phyloP scores from a whole-genome alignment of 2,888 invertebrate genomes.

The Mesoligia furuncula region DNA sequence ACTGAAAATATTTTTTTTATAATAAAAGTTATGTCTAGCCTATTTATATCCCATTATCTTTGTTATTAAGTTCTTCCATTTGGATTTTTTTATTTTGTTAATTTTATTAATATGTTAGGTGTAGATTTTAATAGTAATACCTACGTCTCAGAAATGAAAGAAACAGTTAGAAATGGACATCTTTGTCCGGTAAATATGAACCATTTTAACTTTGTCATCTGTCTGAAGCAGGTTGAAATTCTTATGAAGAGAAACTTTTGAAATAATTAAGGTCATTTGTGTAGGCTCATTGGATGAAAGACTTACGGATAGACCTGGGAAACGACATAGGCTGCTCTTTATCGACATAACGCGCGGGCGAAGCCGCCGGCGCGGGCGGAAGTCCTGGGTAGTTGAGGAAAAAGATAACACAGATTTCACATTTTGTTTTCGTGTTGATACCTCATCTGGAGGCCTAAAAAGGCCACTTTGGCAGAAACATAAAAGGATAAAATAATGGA shows the following conservation, averaged over 20 bases:
- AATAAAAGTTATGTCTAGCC: not conserved
- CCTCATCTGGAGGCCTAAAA: no score
- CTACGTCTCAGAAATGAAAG: not conserved
- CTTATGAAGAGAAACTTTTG: not conserved
- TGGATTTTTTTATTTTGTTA: not conserved
- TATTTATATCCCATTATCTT: constrained; percentile 25
- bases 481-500: no score
- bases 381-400: not conserved
- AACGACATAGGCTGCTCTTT: not conserved
- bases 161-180: not conserved
- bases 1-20: constrained; percentile 5
- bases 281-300: not conserved
- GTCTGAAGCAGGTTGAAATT: not conserved
- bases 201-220: not conserved
- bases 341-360: not conserved
- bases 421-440: not conserved
- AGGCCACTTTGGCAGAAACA: no score
- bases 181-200: not conserved
- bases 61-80: not conserved
- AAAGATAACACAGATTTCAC: not conserved
- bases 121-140: not conserved
- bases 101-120: constrained; percentile 2
- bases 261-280: not conserved
- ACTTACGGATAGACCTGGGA: not conserved
- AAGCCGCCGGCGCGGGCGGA: no score